Base-by-base conservation (phyloP, 2,888 invertebrate genomes). In the Sarcophaga rosellei region DNA sequence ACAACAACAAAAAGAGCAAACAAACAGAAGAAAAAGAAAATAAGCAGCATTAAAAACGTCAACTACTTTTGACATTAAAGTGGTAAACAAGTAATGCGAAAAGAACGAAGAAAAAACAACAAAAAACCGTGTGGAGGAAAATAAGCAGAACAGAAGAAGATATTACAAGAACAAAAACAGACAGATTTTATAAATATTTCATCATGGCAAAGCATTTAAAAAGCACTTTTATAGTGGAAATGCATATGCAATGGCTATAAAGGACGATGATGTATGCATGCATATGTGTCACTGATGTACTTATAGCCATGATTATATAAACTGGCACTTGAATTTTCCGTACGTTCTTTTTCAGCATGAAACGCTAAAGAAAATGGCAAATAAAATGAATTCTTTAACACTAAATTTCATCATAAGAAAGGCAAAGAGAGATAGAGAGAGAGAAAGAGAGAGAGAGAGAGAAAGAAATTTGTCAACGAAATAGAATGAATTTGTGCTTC, bases 381-480 rank as follows among this genome's bases (percentile, higher is more conserved):
- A 35, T 65, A 65, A 73, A 73, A 66, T 66, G 20, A 66, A 47
- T 45, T 68, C 68, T 68, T 68, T 47, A 62, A 62, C 23, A 74
- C 17, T 45, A 61, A 17, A 45, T 47, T 74, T 70, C 15, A 45
- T 57, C 17, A 68, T 45, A 45, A 23, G 25, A 63, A 20, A 44
- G 8, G 25, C 65, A 69, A 11, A 21, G 23, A 35, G 12, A 45
- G 23, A 4, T 3, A 53, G 17, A 53, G 17, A 53, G 17, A 1
- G 15, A 53, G 17, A 17, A 12, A 15, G 15, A 47, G 2, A 1
- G 47, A 8, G 10, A 45, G 10, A 45, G 45, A 45, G 12, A 47
- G 1, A 15, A 4, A 11, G 53, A 12, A 63, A 35, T 23, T 57
- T 45, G 59, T 57, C 17, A 45, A 25, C 47, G 21, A 11, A 62